Evolutionary conservation across 1,140 invertebrate genomes (phyloP), one percentile per base, ranked within the genome.

Genomic region (Drosophila pectinifera): DNA sequence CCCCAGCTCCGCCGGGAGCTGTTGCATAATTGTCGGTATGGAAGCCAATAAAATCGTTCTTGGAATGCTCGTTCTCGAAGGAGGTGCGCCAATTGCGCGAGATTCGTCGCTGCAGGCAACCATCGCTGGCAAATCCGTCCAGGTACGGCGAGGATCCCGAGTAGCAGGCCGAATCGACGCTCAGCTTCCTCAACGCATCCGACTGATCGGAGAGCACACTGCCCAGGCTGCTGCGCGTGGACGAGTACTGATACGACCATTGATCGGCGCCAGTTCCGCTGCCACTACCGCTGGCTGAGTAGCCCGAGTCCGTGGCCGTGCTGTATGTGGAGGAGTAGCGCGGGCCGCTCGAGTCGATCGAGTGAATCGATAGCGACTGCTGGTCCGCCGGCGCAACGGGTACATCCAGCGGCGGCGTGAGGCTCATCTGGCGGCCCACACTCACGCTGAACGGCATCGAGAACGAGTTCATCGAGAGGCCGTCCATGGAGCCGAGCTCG

Each of bases 191-290:
- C 63, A 82, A 55, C 14, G 77, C 67, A 45, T 92, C 90, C 55
- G 79, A 88, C 24, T 84, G 83, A 28, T 92, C 91, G 18, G 91
- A 91, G 10, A 86, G 64, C 2, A 92, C 80, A 11, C 91, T 92
- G 38, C 90, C 91, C 1, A 92, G 39, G 63, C 92, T 92, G 59
- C 91, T 92, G n/a, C 91, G 80, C 16, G 91, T 86, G 41, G 82
- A 92, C 31, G 81, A 92, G 79, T 92, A 92, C 67, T 91, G 89
- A 77, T 91, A 92, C 4, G 91, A 92, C 91, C 91, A 92, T 20
- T 84, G 75, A 63, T 92, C 92, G 0, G 42, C 68, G 64, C 68
- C 80, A n/a, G 77, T 61, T 26, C 64, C 79, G 26, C 88, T 77
- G 20, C 80, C 80, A 16, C 88, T 90, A 3, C 73, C 85, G 16